Conservation (phyloP, 1,140 invertebrate species). For the Drosophila tsacasi region DNA sequence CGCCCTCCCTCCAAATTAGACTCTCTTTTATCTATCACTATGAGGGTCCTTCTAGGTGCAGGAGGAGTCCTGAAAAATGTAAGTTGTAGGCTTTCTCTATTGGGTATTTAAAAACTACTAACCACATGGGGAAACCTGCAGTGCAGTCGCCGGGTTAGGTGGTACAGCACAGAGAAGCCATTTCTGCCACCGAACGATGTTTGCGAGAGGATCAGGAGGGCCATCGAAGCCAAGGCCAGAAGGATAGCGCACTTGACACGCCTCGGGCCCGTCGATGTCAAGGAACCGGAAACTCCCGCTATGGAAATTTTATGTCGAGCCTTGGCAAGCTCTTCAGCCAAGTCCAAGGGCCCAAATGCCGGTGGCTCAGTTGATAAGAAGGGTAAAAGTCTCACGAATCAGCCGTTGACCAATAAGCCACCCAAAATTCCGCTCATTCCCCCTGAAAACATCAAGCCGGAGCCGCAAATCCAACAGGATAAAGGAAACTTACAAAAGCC, state of each 20-base stretch:
- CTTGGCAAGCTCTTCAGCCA: neutral
- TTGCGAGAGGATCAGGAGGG: neutral
- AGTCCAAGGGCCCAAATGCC: neutral
- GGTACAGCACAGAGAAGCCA: neutral
- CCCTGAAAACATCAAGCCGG: neutral
- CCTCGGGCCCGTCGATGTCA: neutral
- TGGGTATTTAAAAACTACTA: neutral
- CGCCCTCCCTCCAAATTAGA: neutral
- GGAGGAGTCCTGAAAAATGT: conserved; percentile 1
- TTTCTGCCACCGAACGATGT: neutral
- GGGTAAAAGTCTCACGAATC: too few species aligned
- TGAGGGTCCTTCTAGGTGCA: conserved; percentile 25
- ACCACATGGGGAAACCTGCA: neutral
- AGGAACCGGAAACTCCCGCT: neutral
- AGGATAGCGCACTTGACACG: neutral
- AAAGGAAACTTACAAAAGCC: neutral
- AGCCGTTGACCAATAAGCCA: neutral
- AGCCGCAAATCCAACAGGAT: accelerated
- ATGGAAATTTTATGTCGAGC: conserved; percentile 11
- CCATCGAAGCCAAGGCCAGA: neutral
- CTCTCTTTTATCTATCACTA: neutral
- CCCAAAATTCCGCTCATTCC: neutral
- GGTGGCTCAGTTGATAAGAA: neutral
- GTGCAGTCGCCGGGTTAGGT: conserved; percentile 3
- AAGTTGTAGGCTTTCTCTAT: neutral